Base-by-base conservation (phyloP, 92 coral and sea anemone genomes). In the Porites divaricata region DNA sequence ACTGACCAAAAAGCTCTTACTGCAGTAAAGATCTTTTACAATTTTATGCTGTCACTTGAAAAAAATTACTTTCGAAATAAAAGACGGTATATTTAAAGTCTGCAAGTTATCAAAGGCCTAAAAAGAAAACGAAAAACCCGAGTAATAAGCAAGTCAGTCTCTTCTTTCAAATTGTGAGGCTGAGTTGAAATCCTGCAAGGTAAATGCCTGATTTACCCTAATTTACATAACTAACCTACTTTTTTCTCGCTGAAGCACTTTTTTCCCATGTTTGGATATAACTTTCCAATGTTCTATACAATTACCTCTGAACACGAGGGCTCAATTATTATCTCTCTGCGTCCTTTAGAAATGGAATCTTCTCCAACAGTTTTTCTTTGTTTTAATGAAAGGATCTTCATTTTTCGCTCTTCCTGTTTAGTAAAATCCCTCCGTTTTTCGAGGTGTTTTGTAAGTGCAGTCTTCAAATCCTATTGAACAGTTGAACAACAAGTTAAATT, bases 281-380 rank as follows among this genome's bases (percentile, higher is more conserved):
- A 8, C 1, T 72, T 5, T 20, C 7, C 77, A 48, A 17, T 19
- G 26, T 23, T 35, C 45, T 35, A 35, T 35, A 35, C 45, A 0
- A 16, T 48, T 50, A 77, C 82, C 82, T 54, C 86, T 20, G 67
- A 59, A 49, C 86, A 81, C 11, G 86, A 81, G 45, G 86, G 78
- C 63, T 81, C 86, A 72, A 81, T 81, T 1, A 81, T 35, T 7
- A 81, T 81, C 74, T 59, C 86, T 81, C 17, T 81, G 70, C 78
- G 77, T 81, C 86, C 86, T 70, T 72, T 81, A 11, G 78, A 81
- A 16, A 81, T 19, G 19, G 86, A 58, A 16, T 81, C 86, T 25
- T 61, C 80, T 25, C 49, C n/a, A 15, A 75, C 51, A 1, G 67
- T 52, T 26, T 23, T 22, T 35, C 22, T 71, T 59, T 45, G 61